A percentile compares a stretch with the other conserved stretches of the same genome.
Evolutionary conservation across 2,113 vertebrate species (phyloP).

Genomic region (Melanotaenia duboulayi): DNA sequence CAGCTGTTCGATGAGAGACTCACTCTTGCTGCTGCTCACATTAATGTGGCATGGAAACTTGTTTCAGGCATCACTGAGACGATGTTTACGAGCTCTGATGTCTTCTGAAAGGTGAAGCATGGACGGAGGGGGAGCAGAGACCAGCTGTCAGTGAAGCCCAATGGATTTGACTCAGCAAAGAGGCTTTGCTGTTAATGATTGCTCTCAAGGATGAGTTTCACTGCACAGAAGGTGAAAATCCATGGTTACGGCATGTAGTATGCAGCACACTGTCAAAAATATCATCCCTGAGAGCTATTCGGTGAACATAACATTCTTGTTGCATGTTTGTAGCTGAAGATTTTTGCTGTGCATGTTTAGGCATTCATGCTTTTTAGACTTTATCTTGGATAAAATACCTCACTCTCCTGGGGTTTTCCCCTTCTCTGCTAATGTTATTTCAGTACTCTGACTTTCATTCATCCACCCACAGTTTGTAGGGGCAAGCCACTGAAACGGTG

Average conservation of each 20-base stretch:
- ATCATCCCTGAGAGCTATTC: not conserved
- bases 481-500: slow-evolving; percentile 43
- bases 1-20: slow-evolving; percentile 74
- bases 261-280: not conserved
- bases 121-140: slow-evolving; percentile 57
- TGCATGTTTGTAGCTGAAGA: not conserved
- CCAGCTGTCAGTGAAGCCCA: slow-evolving; percentile 60
- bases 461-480: slow-evolving; percentile 49
- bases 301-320: not conserved
- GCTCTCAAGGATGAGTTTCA: slow-evolving; percentile 47
- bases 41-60: slow-evolving; percentile 70
- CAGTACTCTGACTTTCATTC: slow-evolving; percentile 37
- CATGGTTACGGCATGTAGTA: slow-evolving; percentile 17
- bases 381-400: slow-evolving; percentile 5
- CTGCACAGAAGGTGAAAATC: slow-evolving; percentile 41
- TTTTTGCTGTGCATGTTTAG: not conserved
- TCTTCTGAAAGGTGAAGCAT: slow-evolving; percentile 66
- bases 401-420: slow-evolving; percentile 26
- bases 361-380: slow-evolving; percentile 1
- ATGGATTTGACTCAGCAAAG: slow-evolving; percentile 70
- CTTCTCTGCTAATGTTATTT: slow-evolving; percentile 2
- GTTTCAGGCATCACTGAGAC: slow-evolving; percentile 67
- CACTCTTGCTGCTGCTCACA: slow-evolving; percentile 47
- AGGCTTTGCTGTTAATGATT: slow-evolving; percentile 55
- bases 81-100: slow-evolving; percentile 70